Evolutionary conservation across 2,113 vertebrate species (phyloP).

Genomic region (Burhinus oedicnemus): DNA sequence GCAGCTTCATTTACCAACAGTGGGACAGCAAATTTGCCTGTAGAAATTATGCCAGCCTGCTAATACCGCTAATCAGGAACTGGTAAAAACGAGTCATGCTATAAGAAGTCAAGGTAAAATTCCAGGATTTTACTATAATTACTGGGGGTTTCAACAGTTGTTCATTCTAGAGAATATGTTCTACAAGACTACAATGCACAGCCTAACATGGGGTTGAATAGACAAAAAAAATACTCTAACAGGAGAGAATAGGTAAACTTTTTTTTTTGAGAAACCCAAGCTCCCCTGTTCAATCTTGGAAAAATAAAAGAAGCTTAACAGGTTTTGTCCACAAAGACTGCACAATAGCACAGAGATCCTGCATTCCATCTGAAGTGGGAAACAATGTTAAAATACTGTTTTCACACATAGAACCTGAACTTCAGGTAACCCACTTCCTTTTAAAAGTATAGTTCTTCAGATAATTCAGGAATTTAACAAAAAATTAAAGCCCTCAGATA

Average conservation of each 20-base stretch:
- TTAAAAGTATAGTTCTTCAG: background rate
- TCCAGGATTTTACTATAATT: background rate
- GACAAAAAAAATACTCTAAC: background rate
- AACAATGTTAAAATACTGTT: background rate
- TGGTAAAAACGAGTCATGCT: background rate
- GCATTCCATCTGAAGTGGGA: background rate
- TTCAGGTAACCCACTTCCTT: background rate
- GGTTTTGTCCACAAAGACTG: background rate
- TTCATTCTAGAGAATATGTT: background rate
- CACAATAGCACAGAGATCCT: background rate
- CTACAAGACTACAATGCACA: background rate
- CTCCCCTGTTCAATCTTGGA: background rate
- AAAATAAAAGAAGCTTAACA: background rate
- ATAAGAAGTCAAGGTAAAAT: background rate
- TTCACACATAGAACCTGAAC: background rate
- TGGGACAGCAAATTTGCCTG: background rate
- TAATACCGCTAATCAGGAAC: background rate
- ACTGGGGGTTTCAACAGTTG: background rate
- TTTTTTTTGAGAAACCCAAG: background rate
- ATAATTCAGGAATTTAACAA: background rate
- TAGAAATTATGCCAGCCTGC: background rate
- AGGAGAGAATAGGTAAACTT: background rate
- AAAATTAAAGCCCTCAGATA: background rate
- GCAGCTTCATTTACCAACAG: slow-evolving; percentile 11
- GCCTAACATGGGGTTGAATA: background rate